A percentile compares a stretch with the other conserved stretches of the same genome.
phyloP scores from a whole-genome alignment of 1,140 invertebrate genomes.

The Bradysia coprophila region DNA sequence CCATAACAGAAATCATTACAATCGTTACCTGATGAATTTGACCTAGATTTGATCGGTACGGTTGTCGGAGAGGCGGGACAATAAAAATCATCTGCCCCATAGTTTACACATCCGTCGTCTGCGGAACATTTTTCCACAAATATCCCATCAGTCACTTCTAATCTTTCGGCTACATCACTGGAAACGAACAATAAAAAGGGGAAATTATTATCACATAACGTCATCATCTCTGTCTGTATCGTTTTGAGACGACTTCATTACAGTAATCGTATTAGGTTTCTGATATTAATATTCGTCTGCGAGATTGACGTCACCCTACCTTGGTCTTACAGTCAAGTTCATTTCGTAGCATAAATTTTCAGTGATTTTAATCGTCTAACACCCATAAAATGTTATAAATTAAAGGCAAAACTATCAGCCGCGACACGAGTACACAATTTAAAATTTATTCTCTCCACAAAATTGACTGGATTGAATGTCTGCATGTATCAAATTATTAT shows the following conservation, averaged over 20 bases:
- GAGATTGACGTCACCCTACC: not conserved
- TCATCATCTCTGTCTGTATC: not conserved
- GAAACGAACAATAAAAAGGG: not conserved
- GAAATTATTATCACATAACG: not conserved
- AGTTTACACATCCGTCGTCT: not conserved
- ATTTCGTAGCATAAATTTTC: not conserved
- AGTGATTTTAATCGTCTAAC: not conserved
- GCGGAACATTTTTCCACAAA: constrained; percentile 12
- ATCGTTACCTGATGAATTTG: constrained; percentile 3
- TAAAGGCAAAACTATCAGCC: too few relatives aligned
- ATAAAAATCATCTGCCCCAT: constrained; percentile 8
- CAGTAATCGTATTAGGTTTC: not conserved
- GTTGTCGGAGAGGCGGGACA: constrained; percentile 22
- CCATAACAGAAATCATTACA: not conserved
- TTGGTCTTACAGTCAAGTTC: not conserved
- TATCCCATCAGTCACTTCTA: constrained; percentile 17
- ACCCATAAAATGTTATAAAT: not conserved
- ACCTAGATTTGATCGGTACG: constrained; percentile 11
- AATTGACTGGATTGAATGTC: too few relatives aligned
- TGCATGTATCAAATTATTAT: too few relatives aligned
- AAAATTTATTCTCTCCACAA: too few relatives aligned
- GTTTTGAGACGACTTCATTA: not conserved
- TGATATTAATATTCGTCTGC: too few relatives aligned
- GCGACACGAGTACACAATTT: too few relatives aligned
- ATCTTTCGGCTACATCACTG: constrained; percentile 11